Evolutionary conservation across 2,113 vertebrate genomes (phyloP), one percentile per base, ranked within the genome.

Genomic region (Rhinolophus sinicus): DNA sequence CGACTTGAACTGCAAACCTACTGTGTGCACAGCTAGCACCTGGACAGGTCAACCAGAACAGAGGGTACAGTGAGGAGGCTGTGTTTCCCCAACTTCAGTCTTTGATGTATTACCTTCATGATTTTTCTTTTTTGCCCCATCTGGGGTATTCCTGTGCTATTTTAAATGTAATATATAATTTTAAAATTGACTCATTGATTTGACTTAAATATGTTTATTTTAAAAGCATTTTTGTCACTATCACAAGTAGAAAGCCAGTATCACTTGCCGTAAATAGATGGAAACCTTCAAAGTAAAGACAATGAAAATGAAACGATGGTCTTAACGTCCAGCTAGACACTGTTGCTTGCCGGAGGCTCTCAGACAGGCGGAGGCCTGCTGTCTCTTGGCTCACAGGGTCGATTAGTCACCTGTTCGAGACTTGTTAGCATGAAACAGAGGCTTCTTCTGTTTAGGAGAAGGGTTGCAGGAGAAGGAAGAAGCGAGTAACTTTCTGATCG

Each of bases 371-470:
- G 35, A 88, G 67, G 35, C 60, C 56, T 30, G 52, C 54, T 35
- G 62, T 44, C 52, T 58, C 38, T 21, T 1, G 19, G 67, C 28
- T 21, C n/a, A 22, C 33, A 5, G 10, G 60, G 94, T 30, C 19
- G n/a, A 58, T 35, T 2, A 13, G 54, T 78, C 93, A 9, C 11
- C 6, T 16, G 40, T 47, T 44, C 21, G 38, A 58, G 67, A 11
- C 76, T 73, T 14, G 3, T 26, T 26, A n/a, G 88, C 52, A 19
- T 0, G 26, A 6, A 18, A 24, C 6, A 0, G 3, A 33, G 58
- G 30, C 82, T 26, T 10, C 82, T 64, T 58, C 10, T 52, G 19
- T 13, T 72, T 12, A 15, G 40, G 64, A 13, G 47, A 18, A 80
- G 54, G 76, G 19, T 19, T 38, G 22, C 28, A 1, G 54, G 82